Evolutionary conservation across 2,888 invertebrate species (phyloP).

Genomic region (Lochmaea crataegi): DNA sequence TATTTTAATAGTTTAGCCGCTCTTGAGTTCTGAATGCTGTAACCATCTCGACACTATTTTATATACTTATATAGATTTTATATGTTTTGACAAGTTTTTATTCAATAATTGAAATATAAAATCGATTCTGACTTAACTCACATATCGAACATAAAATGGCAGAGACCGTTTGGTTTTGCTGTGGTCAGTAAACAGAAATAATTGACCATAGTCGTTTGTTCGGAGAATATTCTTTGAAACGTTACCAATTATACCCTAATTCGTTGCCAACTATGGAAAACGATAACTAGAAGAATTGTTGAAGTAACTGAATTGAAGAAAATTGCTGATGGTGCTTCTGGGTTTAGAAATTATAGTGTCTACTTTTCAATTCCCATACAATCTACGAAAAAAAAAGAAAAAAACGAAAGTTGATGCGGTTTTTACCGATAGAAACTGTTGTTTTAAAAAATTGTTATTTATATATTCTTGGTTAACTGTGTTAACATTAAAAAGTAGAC

Average conservation of each 20-base stretch:
- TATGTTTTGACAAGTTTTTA: not conserved
- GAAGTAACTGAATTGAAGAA: slow-evolving; percentile 22
- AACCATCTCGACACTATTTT: too few relatives aligned
- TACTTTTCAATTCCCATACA: slow-evolving; percentile 17
- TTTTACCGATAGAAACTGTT: slow-evolving; percentile 18
- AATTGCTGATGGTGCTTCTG: slow-evolving; percentile 30
- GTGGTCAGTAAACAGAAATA: slow-evolving; percentile 20
- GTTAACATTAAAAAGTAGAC: not conserved
- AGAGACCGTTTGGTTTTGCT: slow-evolving; percentile 20
- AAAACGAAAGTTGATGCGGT: slow-evolving; percentile 11
- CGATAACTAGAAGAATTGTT: slow-evolving; percentile 27
- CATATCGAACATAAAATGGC: not conserved
- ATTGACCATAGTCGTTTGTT: slow-evolving; percentile 25
- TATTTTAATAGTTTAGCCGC: too few relatives aligned
- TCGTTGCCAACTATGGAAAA: slow-evolving; percentile 37
- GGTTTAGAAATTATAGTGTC: slow-evolving; percentile 25
- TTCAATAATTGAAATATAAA: not conserved
- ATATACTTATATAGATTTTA: too few relatives aligned
- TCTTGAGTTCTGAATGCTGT: too few relatives aligned
- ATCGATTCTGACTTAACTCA: not conserved
- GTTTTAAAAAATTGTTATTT: not conserved
- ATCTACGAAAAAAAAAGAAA: not conserved
- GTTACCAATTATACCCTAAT: slow-evolving; percentile 41
- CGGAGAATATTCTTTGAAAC: slow-evolving; percentile 37
- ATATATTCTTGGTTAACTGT: not conserved